A percentile compares a stretch with the other conserved stretches of the same genome.
Evolutionary conservation across 2,888 invertebrate genomes (phyloP).

Genomic region (Lepidocyrtoides sp.): DNA sequence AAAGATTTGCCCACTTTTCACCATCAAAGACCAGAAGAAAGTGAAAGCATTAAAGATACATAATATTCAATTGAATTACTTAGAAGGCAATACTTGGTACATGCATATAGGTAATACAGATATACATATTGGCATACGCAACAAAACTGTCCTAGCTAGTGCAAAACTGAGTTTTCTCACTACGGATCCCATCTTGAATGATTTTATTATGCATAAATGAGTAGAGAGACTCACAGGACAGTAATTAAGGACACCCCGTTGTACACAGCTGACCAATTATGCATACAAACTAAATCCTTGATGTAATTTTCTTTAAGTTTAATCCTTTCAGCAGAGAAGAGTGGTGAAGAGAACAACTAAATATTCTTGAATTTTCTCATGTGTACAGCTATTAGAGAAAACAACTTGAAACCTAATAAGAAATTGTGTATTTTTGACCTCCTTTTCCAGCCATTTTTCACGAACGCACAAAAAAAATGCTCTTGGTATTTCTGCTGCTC

Average conservation of each 20-base stretch:
- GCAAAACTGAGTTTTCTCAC: not conserved
- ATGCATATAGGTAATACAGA: not conserved
- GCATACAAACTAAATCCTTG: constrained; percentile 29
- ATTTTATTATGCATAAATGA: constrained; percentile 36
- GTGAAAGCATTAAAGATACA: constrained; percentile 15
- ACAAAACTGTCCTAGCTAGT: no score
- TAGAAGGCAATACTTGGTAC: not conserved
- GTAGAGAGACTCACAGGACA: constrained; percentile 16
- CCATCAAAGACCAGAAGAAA: constrained; percentile 3
- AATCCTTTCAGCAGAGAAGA: not conserved
- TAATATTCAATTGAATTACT: constrained; percentile 9
- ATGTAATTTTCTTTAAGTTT: constrained; percentile 12
- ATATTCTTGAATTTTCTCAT: no score
- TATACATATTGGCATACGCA: no score
- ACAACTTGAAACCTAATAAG: not conserved
- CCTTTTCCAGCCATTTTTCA: not conserved
- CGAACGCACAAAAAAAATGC: no score
- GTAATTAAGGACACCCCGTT: constrained; percentile 36
- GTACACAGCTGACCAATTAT: constrained; percentile 21
- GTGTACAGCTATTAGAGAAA: not conserved
- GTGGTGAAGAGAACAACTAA: not conserved
- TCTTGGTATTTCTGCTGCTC: no score
- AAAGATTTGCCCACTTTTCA: constrained; percentile 21
- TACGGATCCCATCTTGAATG: constrained; percentile 14
- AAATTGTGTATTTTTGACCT: not conserved